phyloP scores from a whole-genome alignment of 2,113 vertebrate species.

The Toxostoma redivivum region DNA sequence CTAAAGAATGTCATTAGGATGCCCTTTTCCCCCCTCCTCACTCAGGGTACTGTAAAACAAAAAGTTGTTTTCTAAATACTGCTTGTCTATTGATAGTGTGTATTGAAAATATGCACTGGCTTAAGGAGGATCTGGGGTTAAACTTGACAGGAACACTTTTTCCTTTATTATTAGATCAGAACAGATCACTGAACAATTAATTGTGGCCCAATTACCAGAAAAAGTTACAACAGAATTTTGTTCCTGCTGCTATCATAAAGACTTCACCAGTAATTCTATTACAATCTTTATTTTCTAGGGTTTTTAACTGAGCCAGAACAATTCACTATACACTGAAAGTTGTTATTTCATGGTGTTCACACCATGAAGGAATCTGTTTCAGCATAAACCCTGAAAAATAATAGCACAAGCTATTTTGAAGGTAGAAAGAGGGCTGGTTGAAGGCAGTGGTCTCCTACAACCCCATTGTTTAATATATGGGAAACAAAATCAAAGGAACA shows the following conservation, averaged over 20 bases:
- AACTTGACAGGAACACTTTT: not conserved
- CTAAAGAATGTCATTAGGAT: not conserved
- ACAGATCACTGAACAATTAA: constrained; percentile 26
- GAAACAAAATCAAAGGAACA: not conserved
- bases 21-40: not conserved
- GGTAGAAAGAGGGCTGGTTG: not conserved
- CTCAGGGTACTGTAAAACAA: not conserved
- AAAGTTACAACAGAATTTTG: not conserved
- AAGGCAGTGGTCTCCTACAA: not conserved
- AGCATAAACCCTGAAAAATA: constrained; percentile 5
- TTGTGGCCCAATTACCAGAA: constrained; percentile 16
- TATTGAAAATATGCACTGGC: not conserved
- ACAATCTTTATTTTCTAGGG: not conserved
- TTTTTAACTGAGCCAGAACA: not conserved
- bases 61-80: not conserved
- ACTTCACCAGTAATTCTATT: not conserved
- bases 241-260: not conserved
- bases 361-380: constrained; percentile 1
- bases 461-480: not conserved
- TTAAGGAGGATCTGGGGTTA: not conserved
- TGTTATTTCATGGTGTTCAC: constrained; percentile 16
- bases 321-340: not conserved
- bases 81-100: not conserved
- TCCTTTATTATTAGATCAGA: constrained; percentile 12
- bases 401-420: not conserved